These are phyloP conservation scores for Pachyuromys duprasi DNA, from an alignment of 2,797 vertebrate genomes.

Conservation along the genomic window DNA sequence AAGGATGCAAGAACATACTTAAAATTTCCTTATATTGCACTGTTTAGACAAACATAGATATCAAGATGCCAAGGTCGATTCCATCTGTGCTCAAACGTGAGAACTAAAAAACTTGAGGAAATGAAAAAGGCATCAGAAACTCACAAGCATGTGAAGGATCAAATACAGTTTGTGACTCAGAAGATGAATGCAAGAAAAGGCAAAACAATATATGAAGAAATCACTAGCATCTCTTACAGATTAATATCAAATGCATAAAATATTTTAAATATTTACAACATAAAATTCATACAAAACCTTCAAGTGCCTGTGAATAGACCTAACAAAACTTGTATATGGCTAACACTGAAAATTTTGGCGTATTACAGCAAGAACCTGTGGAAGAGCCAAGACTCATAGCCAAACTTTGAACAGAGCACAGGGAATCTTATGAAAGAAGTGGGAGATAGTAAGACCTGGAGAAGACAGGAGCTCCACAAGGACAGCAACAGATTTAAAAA, in stretches of 20 bases:
- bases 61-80: not conserved
- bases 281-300: slow-evolving; percentile 37
- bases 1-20: not conserved
- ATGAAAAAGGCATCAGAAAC: not conserved
- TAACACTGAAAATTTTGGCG: not conserved
- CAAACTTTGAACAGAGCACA: no score
- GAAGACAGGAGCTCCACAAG: no score
- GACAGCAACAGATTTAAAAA: no score
- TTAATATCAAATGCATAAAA: not conserved
- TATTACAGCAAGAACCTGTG: slow-evolving; percentile 18
- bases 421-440: no score
- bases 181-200: not conserved
- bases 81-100: not conserved
- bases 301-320: not conserved
- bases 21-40: not conserved
- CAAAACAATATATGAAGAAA: slow-evolving; percentile 6
- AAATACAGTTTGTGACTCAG: not conserved
- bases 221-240: not conserved
- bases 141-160: not conserved
- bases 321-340: not conserved
- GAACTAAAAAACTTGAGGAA: not conserved
- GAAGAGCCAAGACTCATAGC: no score
- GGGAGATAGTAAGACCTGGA: no score
- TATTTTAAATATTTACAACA: not conserved
- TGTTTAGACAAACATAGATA: not conserved